Conservation (phyloP, 2,113 vertebrate genomes). For the Malurus cyaneus region DNA sequence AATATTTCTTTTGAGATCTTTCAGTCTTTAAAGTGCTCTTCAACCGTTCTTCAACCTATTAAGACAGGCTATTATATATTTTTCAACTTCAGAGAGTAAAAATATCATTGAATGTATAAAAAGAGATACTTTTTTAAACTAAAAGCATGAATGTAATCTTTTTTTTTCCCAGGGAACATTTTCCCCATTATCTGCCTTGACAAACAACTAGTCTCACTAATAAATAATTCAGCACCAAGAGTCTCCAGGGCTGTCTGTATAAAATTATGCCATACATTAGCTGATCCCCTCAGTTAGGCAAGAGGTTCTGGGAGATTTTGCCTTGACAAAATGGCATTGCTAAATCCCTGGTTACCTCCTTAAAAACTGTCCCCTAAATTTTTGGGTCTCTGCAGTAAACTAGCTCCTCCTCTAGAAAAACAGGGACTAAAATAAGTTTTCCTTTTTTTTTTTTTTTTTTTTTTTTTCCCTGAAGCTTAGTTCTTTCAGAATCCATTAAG, state of each 20-base stretch:
- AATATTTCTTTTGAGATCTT: background rate
- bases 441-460: no score
- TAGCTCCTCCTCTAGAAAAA: background rate
- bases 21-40: background rate
- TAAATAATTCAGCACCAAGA: constrained; percentile 55
- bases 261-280: constrained; percentile 42
- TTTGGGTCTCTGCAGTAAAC: background rate
- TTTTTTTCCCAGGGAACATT: constrained; percentile 18
- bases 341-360: background rate
- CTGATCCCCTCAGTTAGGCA: background rate
- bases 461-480: background rate
- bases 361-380: background rate
- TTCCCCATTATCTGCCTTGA: constrained; percentile 16
- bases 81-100: background rate
- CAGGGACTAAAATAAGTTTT: background rate
- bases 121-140: background rate
- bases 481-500: background rate
- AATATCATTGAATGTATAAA: background rate
- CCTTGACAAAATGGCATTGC: background rate
- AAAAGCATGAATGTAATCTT: background rate
- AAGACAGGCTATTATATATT: background rate
- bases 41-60: background rate
- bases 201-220: constrained; percentile 20
- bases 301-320: background rate
- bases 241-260: background rate